A percentile compares a stretch with the other conserved stretches of the same genome.
Conservation (phyloP, 2,797 vertebrate genomes). For the Etheostoma perlongum region DNA sequence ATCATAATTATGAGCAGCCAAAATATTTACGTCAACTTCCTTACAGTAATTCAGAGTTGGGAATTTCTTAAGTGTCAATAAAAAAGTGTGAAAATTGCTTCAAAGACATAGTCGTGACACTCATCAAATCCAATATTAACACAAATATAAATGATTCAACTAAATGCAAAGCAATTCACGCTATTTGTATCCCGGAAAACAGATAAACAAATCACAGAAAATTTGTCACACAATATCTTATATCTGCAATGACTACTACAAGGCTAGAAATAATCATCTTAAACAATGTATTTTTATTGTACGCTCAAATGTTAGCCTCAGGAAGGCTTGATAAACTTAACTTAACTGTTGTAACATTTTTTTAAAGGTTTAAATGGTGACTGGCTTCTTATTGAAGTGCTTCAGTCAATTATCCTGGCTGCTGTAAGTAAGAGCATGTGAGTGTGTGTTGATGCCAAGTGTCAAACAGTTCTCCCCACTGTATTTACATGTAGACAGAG, state of each 20-base stretch:
- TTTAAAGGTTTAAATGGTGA: not conserved
- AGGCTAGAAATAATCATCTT: too few relatives aligned
- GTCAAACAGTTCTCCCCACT: conserved; percentile 27
- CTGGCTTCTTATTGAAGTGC: conserved; percentile 8
- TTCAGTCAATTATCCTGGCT: conserved; percentile 40
- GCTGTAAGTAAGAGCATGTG: conserved; percentile 36
- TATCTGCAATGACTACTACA: not conserved
- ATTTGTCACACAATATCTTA: too few relatives aligned
- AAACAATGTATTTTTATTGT: not conserved
- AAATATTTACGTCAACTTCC: not conserved
- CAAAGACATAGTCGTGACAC: not conserved
- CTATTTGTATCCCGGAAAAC: not conserved
- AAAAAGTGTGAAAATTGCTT: not conserved
- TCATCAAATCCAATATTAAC: not conserved
- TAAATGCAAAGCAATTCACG: not conserved
- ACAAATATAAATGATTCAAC: not conserved
- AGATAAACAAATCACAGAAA: too few relatives aligned
- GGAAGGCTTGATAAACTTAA: not conserved
- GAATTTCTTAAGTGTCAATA: not conserved
- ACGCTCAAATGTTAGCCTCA: not conserved
- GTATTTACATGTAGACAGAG: conserved; percentile 68
- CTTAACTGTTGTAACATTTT: not conserved
- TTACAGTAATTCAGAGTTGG: too few relatives aligned
- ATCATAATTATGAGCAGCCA: not conserved
- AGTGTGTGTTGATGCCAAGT: conserved; percentile 39